Evolutionary conservation across 2,797 vertebrate genomes (phyloP), one percentile per base, ranked within the genome.

Genomic region (Sebastes iracundus): DNA sequence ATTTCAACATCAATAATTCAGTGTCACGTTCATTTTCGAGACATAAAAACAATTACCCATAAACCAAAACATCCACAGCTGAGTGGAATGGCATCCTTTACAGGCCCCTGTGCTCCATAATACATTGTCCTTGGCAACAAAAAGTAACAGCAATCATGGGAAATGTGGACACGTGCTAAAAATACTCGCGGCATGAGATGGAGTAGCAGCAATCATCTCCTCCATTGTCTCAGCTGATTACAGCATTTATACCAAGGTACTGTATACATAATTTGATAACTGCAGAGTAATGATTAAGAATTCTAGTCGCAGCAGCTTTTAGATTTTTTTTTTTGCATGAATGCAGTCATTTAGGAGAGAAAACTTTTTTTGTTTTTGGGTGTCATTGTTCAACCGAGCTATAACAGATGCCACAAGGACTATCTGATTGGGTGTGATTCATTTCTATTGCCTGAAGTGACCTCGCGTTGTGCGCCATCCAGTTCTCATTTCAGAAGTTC

Each of bases 1-100:
- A 67, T 81, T 80, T 64, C 27, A 25, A 53, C 68, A 83, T 88
- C 30, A 87, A 85, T 84, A 79, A 80, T 79, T 87, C 59, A 87
- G 64, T 20, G 18, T 75, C 55, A 46, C 35, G 55, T 73, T 80
- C 18, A 76, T 84, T 87, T 18, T 66, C 20, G 33, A 77, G 35
- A 82, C 52, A 79, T 65, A 70, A 75, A 87, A 80, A 10, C 38
- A 73, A 67, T 80, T 80, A 62, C 0, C 18, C 58, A 69, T 74
- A 77, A 79, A 85, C 58, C 77, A 74, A 76, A 70, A 79, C 52
- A 33, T 10, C 10, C 55, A 72, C 58, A 49, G 78, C 70, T 68
- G 60, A 63, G 46, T 4, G 18, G 30, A 80, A 58, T 13, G 59
- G 52, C 55, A 69, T 80, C 23, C 22, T 71, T 75, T 61, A 55